phyloP scores from a whole-genome alignment of 1,140 invertebrate species.

The Arctopsyche grandis region DNA sequence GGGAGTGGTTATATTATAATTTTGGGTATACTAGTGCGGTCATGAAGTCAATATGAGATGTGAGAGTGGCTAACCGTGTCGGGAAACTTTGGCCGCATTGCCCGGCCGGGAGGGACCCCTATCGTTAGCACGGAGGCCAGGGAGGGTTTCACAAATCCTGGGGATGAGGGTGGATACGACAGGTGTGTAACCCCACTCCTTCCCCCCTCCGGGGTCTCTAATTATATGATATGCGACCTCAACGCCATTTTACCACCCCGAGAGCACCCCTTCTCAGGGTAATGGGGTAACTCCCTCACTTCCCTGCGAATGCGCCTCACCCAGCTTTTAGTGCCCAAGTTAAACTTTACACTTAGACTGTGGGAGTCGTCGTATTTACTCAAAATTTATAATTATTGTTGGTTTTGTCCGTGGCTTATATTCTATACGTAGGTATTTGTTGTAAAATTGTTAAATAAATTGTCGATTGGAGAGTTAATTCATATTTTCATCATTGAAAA shows the following conservation, averaged over 20 bases:
- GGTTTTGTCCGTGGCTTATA: constrained; percentile 15
- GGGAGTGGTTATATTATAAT: too few species aligned
- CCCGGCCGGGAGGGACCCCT: not conserved
- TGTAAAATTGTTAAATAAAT: too few species aligned
- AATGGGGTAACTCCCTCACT: constrained; percentile 5
- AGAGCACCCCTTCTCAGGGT: not conserved
- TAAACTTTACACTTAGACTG: constrained; percentile 48
- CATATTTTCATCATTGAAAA: too few species aligned
- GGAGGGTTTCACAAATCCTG: too few species aligned
- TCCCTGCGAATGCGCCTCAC: not conserved
- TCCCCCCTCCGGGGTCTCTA: constrained; percentile 15
- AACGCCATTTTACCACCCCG: not conserved
- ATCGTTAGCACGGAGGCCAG: too few species aligned
- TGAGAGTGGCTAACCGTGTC: not conserved
- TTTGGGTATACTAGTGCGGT: too few species aligned
- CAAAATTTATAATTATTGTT: constrained; percentile 50
- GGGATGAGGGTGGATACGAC: not conserved
- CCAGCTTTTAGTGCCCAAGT: constrained; percentile 43
- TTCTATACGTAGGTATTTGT: too few species aligned
- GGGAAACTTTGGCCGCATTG: not conserved
- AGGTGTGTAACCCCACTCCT: not conserved
- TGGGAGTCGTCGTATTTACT: constrained; percentile 36
- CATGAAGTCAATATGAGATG: too few species aligned
- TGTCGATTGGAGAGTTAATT: too few species aligned
- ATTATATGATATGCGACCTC: constrained; percentile 48